These are phyloP conservation scores for Cladopsammia gracilis DNA, from an alignment of 64 coral and sea anemone genomes.

Conservation along the genomic window DNA sequence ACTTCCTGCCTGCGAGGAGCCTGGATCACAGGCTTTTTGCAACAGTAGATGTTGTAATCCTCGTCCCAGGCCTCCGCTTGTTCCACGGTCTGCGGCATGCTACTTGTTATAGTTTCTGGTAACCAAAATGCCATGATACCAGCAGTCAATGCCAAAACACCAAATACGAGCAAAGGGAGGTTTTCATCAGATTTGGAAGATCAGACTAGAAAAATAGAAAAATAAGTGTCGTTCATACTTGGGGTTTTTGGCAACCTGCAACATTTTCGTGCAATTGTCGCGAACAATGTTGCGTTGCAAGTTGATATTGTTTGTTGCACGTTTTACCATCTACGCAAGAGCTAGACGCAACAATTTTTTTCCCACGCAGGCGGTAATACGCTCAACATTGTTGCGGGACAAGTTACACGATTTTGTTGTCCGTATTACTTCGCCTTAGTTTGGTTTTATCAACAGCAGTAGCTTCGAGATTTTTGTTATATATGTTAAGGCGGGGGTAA, in stretches of 20 bases:
- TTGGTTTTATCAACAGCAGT: no score
- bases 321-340: no score
- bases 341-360: no score
- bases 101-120: conserved; percentile 69
- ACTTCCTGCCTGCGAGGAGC: background rate
- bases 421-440: no score
- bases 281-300: no score
- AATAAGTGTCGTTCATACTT: background rate
- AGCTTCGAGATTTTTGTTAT: no score
- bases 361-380: no score
- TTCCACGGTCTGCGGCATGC: conserved; percentile 77
- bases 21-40: conserved; percentile 4
- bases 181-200: conserved; percentile 42
- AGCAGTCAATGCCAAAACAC: conserved; percentile 52
- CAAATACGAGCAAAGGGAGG: conserved; percentile 69
- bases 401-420: no score
- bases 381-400: no score
- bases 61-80: conserved; percentile 81
- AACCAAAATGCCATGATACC: conserved; percentile 59
- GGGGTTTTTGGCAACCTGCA: background rate
- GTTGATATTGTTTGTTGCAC: no score
- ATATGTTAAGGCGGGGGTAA: no score
- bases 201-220: conserved; percentile 27
- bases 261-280: no score
- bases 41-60: conserved; percentile 63